A percentile compares a stretch with the other conserved stretches of the same genome.
Evolutionary conservation across 2,888 invertebrate species (phyloP).

Genomic region (Apocheima hispidaria): DNA sequence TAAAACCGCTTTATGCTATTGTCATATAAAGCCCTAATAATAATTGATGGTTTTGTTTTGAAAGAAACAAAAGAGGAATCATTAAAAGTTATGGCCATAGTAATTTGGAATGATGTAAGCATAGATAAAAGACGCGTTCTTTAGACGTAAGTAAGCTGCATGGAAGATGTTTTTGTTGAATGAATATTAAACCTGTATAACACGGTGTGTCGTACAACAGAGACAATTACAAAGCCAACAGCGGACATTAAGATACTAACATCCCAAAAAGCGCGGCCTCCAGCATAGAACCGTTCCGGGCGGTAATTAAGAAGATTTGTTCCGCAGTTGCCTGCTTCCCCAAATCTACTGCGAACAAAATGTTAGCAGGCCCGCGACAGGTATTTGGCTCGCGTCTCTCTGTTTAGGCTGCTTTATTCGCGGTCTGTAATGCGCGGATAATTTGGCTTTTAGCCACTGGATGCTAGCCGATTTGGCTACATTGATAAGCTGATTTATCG

Average conservation of each 20-base stretch:
- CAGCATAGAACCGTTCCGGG: slow-evolving; percentile 12
- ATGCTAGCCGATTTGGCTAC: slow-evolving; percentile 37
- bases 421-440: slow-evolving; percentile 37
- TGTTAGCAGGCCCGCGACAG: slow-evolving; percentile 40
- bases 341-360: slow-evolving; percentile 30
- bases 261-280: slow-evolving; percentile 12
- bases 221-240: no score
- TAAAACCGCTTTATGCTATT: no score
- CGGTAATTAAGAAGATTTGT: slow-evolving; percentile 43
- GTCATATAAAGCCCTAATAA: no score
- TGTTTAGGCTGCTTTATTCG: slow-evolving; percentile 36
- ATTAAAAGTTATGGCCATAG: no score
- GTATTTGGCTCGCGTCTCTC: slow-evolving; percentile 42
- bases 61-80: no score
- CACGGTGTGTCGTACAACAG: no score
- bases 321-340: slow-evolving; percentile 32
- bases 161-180: no score
- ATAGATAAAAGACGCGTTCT: no score
- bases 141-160: no score
- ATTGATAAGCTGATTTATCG: slow-evolving; percentile 26
- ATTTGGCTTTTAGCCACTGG: slow-evolving; percentile 45
- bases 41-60: no score
- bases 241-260: slow-evolving; percentile 10
- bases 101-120: no score
- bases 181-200: no score